Evolutionary conservation across 1,140 invertebrate species (phyloP).

Genomic region (Babylonia areolata): DNA sequence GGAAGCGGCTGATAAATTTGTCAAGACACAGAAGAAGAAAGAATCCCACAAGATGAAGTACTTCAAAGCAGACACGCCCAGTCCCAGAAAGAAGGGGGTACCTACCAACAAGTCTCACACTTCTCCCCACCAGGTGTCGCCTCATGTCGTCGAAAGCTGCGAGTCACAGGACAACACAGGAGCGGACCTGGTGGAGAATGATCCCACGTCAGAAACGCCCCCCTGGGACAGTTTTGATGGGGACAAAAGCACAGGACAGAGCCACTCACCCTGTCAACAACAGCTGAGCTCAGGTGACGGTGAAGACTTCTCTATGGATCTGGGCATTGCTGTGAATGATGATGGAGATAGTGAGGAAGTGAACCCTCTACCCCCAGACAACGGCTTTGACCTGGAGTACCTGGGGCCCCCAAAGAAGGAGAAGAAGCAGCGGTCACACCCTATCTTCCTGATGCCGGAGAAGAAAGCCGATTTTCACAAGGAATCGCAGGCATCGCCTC

Average conservation of each 20-base stretch:
- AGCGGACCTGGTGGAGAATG: background rate
- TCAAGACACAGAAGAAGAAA: slow-evolving; percentile 23
- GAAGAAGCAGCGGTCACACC: background rate
- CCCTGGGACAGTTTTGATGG: background rate
- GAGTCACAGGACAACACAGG: background rate
- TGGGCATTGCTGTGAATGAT: background rate
- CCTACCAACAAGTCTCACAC: background rate
- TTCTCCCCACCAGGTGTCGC: background rate
- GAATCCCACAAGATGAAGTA: slow-evolving; percentile 10
- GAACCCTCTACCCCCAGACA: background rate
- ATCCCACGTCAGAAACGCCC: background rate
- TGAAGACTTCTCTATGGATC: background rate
- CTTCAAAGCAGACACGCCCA: background rate
- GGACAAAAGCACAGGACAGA: background rate
- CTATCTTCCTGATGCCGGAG: slow-evolving; percentile 17
- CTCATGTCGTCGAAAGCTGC: background rate
- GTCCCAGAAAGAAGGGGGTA: background rate
- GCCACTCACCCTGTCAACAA: background rate
- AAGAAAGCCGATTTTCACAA: background rate
- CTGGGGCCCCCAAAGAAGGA: slow-evolving; percentile 16
- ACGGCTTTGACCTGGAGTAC: slow-evolving; percentile 14
- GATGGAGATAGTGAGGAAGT: background rate
- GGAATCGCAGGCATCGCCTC: background rate
- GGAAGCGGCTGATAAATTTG: slow-evolving; percentile 3
- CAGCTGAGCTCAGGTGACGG: too few relatives aligned